Percentiles rank a stretch among this genome's conserved stretches.
Conservation (phyloP, 2,113 vertebrate genomes). For the Melospiza georgiana region DNA sequence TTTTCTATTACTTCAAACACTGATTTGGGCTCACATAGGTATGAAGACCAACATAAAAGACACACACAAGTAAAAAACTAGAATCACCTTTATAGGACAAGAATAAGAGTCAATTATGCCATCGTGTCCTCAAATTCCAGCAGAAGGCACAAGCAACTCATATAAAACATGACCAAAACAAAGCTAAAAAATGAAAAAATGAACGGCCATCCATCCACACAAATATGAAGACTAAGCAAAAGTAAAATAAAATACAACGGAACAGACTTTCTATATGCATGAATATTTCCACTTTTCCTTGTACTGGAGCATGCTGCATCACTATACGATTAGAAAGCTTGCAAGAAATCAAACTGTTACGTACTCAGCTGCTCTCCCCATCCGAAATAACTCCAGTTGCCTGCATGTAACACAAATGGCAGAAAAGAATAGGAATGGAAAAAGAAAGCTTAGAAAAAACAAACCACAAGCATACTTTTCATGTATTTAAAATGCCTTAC, state of each 20-base stretch:
- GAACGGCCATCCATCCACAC: not conserved
- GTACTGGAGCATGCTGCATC: conserved; percentile 67
- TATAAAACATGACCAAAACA: not conserved
- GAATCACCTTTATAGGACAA: not conserved
- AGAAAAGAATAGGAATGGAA: conserved; percentile 73
- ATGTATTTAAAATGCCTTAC: not conserved
- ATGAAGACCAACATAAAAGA: not conserved
- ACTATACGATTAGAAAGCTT: conserved; percentile 52
- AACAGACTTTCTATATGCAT: conserved; percentile 60
- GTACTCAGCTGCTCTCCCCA: conserved; percentile 94
- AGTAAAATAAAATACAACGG: not conserved
- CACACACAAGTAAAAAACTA: not conserved
- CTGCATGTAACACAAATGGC: conserved; percentile 85
- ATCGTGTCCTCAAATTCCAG: not conserved
- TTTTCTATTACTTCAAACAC: not conserved
- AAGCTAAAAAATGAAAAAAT: not conserved
- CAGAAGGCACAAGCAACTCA: not conserved
- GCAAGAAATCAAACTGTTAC: conserved; percentile 80
- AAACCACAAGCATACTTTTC: conserved; percentile 40
- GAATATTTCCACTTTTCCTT: conserved; percentile 60
- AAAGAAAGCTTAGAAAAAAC: conserved; percentile 68
- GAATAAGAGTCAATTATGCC: not conserved
- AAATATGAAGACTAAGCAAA: not conserved
- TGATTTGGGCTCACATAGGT: not conserved
- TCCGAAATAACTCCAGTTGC: conserved; percentile 96